Evolutionary conservation across 2,888 invertebrate species (phyloP), one percentile per base, ranked within the genome.

Genomic region (Brachylomia viminalis): DNA sequence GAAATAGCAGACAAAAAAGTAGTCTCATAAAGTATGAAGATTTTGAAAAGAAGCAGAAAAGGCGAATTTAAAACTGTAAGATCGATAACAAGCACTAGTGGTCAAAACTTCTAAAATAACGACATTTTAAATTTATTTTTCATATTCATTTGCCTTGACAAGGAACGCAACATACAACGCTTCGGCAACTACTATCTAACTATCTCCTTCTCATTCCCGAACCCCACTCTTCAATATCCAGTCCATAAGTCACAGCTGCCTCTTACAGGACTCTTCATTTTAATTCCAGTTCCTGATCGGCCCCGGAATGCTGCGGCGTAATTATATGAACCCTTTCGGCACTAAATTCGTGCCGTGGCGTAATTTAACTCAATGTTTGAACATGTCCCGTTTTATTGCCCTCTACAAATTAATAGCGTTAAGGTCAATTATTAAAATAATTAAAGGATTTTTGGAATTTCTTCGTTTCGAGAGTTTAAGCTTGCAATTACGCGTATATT

Each of bases 311-410:
- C 92, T 92, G 89, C 86, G 88, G 90, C 90, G 92, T 92, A 92
- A 92, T 92, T 92, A 92, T 91, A 88, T 90, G 90, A 90, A 92
- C 91, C 92, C 92, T 92, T 91, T 90, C 86, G 87, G 91, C 89
- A 92, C 92, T 92, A 92, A 92, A 92, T 92, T 92, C 86, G 83
- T 82, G 87, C 89, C 91, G 90, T 92, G 85, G 89, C 91, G 92
- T 91, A 91, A 91, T 92, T 92, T 91, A 91, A 78, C 84, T 80
- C 87, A 86, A 84, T 88, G 87, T 90, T 91, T 88, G 91, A 89
- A 89, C 90, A 90, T 89, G 88, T 90, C 87, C 85, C 86, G 86
- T 90, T 90, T 91, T 90, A 91, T 90, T 86, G 84, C 80, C 85
- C 78, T 72, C 80, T 80, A 86, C 85, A 88, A 90, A 90, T 90